Conservation (phyloP, 2,113 vertebrate species). For the Trogon surrucura region DNA sequence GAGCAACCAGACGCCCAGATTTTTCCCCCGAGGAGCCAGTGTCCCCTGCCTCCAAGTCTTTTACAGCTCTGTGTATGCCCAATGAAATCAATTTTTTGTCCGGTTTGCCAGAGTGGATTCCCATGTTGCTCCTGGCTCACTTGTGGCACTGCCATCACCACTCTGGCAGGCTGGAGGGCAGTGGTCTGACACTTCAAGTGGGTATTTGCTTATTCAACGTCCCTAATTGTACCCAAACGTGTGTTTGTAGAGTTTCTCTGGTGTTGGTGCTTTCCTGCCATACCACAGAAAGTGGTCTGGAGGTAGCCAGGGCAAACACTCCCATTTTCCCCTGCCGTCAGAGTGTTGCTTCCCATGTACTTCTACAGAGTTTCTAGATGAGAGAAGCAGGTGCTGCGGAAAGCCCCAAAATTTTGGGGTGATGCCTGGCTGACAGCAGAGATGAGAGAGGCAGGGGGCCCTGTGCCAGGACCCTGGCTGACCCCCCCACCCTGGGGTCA, state of each 20-base stretch:
- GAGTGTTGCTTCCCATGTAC: fast-evolving
- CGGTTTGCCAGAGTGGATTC: background rate
- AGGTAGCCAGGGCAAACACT: background rate
- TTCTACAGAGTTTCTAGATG: constrained; percentile 4
- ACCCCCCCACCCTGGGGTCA: fast-evolving
- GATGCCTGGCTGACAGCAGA: background rate
- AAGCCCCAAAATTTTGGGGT: constrained; percentile 50
- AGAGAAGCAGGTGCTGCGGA: background rate
- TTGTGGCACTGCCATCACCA: fast-evolving
- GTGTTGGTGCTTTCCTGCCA: background rate
- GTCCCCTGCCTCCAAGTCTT: background rate
- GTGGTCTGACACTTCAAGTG: fast-evolving
- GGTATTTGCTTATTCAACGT: background rate
- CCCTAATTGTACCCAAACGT: fast-evolving
- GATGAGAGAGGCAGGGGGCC: fast-evolving
- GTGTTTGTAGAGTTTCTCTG: fast-evolving
- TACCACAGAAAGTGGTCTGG: background rate
- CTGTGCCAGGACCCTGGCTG: fast-evolving
- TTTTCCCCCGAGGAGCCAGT: background rate
- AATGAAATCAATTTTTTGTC: background rate
- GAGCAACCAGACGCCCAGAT: background rate
- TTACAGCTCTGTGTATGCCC: background rate
- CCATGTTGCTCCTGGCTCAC: fast-evolving
- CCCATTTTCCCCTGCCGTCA: fast-evolving
- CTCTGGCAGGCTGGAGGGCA: background rate